These are phyloP conservation scores for Leptogaster cylindrica DNA, from an alignment of 2,888 invertebrate genomes.

Conservation along the genomic window DNA sequence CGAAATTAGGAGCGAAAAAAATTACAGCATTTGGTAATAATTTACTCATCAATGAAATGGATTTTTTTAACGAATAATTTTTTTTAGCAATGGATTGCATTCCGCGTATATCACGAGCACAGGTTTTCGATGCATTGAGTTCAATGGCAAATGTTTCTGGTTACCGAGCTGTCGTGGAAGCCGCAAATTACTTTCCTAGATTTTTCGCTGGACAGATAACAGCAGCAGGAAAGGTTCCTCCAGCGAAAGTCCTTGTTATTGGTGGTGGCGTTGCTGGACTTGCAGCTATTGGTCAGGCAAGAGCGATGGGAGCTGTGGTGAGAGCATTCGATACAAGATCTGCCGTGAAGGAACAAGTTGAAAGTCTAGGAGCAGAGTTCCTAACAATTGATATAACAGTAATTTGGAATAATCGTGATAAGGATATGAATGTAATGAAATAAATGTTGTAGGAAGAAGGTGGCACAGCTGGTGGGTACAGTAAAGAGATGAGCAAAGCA, in stretches of 20 bases:
- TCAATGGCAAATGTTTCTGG: constrained; percentile 93
- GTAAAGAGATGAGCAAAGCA: constrained; percentile 85
- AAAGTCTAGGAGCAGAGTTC: constrained; percentile 88
- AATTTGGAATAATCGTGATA: too few species aligned
- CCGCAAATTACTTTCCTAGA: constrained; percentile 86
- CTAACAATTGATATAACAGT: constrained; percentile 79
- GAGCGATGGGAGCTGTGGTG: constrained; percentile 88
- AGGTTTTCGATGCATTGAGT: constrained; percentile 87
- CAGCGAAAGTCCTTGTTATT: constrained; percentile 85
- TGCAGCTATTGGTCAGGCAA: constrained; percentile 79
- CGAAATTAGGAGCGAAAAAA: constrained; percentile 71
- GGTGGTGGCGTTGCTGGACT: constrained; percentile 91
- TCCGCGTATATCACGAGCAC: constrained; percentile 85
- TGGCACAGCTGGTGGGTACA: constrained; percentile 76
- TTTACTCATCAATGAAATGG: neutral
- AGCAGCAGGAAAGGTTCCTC: constrained; percentile 87
- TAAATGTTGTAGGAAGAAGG: constrained; percentile 68
- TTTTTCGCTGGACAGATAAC: constrained; percentile 92
- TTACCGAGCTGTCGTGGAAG: constrained; percentile 87
- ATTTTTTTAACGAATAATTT: constrained; percentile 28
- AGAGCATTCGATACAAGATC: constrained; percentile 86
- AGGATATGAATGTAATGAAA: too few species aligned
- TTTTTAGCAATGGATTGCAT: constrained; percentile 83
- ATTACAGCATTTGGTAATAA: constrained; percentile 80
- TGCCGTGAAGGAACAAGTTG: constrained; percentile 83